Base-by-base conservation (phyloP, 2,888 invertebrate species). In the Eupithecia exiguata region DNA sequence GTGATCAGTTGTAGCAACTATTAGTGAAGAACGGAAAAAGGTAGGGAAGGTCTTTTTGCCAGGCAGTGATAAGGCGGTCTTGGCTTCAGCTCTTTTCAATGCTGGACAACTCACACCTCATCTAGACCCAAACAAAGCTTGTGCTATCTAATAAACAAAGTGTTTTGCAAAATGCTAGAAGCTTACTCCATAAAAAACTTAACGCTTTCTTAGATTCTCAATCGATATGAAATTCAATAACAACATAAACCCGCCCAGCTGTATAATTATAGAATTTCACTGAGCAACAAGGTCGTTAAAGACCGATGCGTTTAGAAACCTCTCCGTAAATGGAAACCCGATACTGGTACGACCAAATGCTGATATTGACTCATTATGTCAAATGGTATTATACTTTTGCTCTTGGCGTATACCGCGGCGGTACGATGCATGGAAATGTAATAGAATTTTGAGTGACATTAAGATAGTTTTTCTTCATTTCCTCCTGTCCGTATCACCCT, bases 341-440 rank as follows among this genome's bases (percentile, higher is more conserved):
- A 80, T 74, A 81, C 79, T 75, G 58, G 82, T 78, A 78, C 77
- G 79, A 78, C 85, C 85, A 83, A 85, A 87, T 84, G 81, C 77
- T 85, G 80, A 77, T 75, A 65, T 79, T 84, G 84, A 84, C 77
- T 87, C 85, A 83, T 86, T 85, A 82, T 83, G 79, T 83, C 84
- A 81, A 86, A 79, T 77, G 71, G 76, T 75, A 71, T 75, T 78
- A 78, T 77, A 77, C 68, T 25, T 53, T 53, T 30, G 68, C 43
- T 63, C 49, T 74, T 68, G 71, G 30, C 63, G 69, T 67, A n/a
- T n/a, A n/a, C n/a, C n/a, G n/a, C n/a, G n/a, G n/a, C n/a, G n/a
- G n/a, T n/a, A 46, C 9, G 62, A 35, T 62, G 62, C 58, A 58
- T 25, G 49, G 67, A 18, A 69, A 46, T 69, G 61, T 61, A 0